phyloP scores from a whole-genome alignment of 2,797 vertebrate species.

The Pipistrellus pipistrellus region DNA sequence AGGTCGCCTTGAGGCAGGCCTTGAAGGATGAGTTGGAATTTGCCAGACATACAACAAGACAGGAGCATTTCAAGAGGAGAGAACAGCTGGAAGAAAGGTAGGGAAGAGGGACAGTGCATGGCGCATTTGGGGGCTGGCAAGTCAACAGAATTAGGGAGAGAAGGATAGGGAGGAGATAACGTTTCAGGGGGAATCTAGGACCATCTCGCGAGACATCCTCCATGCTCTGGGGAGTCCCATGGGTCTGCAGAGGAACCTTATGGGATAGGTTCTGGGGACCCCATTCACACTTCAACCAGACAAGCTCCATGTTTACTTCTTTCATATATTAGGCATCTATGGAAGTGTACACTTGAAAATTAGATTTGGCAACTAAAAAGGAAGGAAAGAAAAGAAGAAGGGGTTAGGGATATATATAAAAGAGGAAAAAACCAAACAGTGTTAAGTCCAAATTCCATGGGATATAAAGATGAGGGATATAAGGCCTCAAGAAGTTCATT shows the following conservation, averaged over 20 bases:
- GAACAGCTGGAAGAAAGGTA: neutral
- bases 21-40: neutral
- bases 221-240: neutral
- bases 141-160: neutral
- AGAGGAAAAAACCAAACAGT: neutral
- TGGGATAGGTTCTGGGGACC: neutral
- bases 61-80: neutral
- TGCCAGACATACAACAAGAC: neutral
- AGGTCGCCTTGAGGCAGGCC: neutral
- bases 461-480: neutral
- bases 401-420: neutral
- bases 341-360: neutral
- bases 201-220: neutral
- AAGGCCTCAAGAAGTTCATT: neutral
- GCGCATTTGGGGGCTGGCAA: neutral
- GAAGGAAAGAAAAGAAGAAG: neutral
- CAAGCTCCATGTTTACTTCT: neutral
- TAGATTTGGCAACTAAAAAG: neutral
- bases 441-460: neutral
- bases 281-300: neutral
- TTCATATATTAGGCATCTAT: neutral
- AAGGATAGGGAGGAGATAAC: fast-evolving
- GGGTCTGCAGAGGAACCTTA: neutral
- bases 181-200: neutral
- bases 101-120: neutral